Evolutionary conservation across 2,888 invertebrate genomes (phyloP), one percentile per base, ranked within the genome.

Genomic region (Hermaeophaga mercurialis): DNA sequence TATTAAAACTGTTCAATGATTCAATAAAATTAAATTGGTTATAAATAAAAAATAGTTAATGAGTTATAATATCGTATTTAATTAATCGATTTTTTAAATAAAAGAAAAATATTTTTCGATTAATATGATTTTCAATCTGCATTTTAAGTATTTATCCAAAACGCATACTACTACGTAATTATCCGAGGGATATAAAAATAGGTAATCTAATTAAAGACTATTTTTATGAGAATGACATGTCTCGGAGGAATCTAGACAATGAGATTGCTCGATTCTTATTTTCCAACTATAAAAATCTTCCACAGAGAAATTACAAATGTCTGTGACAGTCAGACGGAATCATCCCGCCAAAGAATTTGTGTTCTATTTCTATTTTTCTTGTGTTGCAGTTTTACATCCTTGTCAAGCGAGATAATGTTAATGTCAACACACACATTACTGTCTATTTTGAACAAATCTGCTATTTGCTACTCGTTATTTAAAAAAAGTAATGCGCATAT

Each of bases 401-500:
- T 52, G 57, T 60, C 57, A 53, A 44, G 46, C 17, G 46, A 41
- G 49, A 59, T 61, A 61, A 58, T 58, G 58, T 61, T 59, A 59
- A 61, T 58, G 61, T 61, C 61, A 58, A 54, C 61, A 58, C 53
- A 52, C 61, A 54, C 58, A 61, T 61, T 57, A 58, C 49, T 59
- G 58, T 61, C 61, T 60, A 61, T 61, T 59, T 54, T 41, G 49
- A 53, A 61, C 61, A 59, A 58, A 61, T 61, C 46, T 39, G 49
- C 56, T 45, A 61, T 58, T 61, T 56, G 58, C 53, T 56, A 47
- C 58, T 55, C 52, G 56, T 45, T 52, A 52, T 52, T 52, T 52
- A 33, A 52, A 52, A 52, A 43, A 52, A 52, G 43, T 52, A 52
- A 43, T 28, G 43, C 15, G 22, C 34, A 18, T 17, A 43, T 33